phyloP scores from a whole-genome alignment of 30 jellyfish, hydroid and myxozoan genomes.

The Aurelia coerulea region DNA sequence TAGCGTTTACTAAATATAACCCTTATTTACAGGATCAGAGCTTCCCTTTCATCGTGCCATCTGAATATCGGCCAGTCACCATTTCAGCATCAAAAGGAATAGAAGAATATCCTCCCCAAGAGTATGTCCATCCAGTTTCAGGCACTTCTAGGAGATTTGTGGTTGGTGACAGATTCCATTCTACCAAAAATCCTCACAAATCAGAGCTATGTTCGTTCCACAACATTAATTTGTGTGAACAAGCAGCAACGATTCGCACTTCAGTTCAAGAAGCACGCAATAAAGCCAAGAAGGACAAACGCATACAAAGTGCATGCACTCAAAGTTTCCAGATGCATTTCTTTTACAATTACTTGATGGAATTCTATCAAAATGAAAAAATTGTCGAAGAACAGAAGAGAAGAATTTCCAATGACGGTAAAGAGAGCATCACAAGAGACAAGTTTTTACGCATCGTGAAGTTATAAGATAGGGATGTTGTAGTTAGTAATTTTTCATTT shows the following conservation, averaged over 20 bases:
- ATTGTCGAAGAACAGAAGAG: slow-evolving; percentile 16
- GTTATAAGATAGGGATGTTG: background rate
- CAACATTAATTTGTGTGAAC: slow-evolving; percentile 19
- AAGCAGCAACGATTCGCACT: slow-evolving; percentile 11
- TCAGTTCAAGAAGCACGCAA: slow-evolving; percentile 17
- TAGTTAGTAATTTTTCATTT: background rate
- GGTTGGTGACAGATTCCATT: slow-evolving; percentile 29
- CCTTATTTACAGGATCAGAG: background rate
- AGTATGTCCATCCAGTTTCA: slow-evolving; percentile 11
- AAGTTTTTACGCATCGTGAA: background rate
- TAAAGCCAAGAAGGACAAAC: slow-evolving; percentile 3
- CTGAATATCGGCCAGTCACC: slow-evolving; percentile 16
- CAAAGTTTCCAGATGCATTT: slow-evolving; percentile 9
- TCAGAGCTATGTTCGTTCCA: slow-evolving; percentile 33
- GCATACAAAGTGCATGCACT: slow-evolving; percentile 13
- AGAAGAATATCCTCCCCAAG: slow-evolving; percentile 1
- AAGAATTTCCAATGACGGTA: slow-evolving; percentile 1
- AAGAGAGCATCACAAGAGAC: background rate
- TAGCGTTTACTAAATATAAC: background rate
- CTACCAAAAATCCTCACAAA: slow-evolving; percentile 8
- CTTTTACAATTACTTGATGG: background rate
- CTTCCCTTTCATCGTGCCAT: slow-evolving; percentile 3
- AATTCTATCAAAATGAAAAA: slow-evolving; percentile 10
- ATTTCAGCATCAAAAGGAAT: background rate
- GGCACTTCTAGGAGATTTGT: slow-evolving; percentile 15